Conservation (phyloP, 2,888 invertebrate species). For the Brenthis daphne region DNA sequence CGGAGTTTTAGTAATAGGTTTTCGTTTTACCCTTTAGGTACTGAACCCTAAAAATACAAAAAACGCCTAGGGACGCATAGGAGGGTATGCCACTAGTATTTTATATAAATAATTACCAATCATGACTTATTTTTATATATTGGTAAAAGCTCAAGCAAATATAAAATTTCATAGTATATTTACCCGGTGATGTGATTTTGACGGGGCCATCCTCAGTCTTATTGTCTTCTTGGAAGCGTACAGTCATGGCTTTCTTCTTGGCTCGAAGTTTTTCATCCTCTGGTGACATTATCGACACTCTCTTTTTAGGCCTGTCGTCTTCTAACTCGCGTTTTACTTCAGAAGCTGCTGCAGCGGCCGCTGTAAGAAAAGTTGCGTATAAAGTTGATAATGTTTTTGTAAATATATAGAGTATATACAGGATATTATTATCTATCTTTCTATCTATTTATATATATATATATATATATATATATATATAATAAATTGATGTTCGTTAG, state of each 20-base stretch:
- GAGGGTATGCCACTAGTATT: too few species aligned
- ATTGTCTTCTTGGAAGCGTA: slow-evolving; percentile 73
- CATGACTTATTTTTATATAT: neutral
- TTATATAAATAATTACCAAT: too few species aligned
- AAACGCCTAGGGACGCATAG: too few species aligned
- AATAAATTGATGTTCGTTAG: too few species aligned
- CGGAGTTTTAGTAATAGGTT: too few species aligned
- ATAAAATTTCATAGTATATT: slow-evolving; percentile 43
- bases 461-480: too few species aligned
- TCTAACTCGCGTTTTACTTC: slow-evolving; percentile 64
- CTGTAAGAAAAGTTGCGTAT: slow-evolving; percentile 7
- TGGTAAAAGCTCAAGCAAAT: neutral
- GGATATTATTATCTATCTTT: too few species aligned
- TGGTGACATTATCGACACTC: slow-evolving; percentile 70
- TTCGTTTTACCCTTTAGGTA: too few species aligned
- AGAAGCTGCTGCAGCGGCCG: slow-evolving; percentile 44
- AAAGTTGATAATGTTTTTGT: neutral
- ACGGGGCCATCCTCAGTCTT: slow-evolving; percentile 66
- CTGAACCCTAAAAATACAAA: too few species aligned
- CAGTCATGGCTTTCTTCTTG: slow-evolving; percentile 76
- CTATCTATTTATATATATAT: too few species aligned
- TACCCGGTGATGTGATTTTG: slow-evolving; percentile 71
- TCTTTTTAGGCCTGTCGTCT: slow-evolving; percentile 72
- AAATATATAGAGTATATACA: too few species aligned
- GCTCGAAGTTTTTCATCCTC: slow-evolving; percentile 70